Evolutionary conservation across 2,113 vertebrate species (phyloP), one percentile per base, ranked within the genome.

Genomic region (Tiliqua scincoides): DNA sequence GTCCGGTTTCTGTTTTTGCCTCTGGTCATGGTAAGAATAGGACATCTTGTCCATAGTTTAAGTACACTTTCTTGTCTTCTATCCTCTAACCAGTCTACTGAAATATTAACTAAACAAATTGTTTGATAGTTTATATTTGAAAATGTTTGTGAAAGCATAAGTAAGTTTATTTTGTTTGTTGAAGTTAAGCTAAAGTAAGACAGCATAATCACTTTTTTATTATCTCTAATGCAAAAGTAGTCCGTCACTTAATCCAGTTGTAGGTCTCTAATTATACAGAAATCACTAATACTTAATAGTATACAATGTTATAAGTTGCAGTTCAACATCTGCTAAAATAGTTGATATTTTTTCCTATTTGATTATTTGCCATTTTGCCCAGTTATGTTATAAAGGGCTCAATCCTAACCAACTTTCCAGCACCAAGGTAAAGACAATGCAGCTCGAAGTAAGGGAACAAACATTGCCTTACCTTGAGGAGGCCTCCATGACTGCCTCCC

Each of bases 11-110:
- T 91, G 90, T 89, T 85, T 95, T 94, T 94, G 89, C 88, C 90
- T 91, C 93, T 86, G 92, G 92, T 95, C 95, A 95, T 95, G 95
- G 96, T 96, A 96, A 96, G 96, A 91, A 94, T 79, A 93, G 88
- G 81, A 93, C 89, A 21, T 35, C 85, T 90, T 93, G 89, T 95
- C 92, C 90, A 1, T 85, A 83, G 93, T 94, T 95, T 91, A 78
- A 90, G 88, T 93, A 65, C 85, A 59, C 57, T 93, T 91, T 90
- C 6, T 92, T 78, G 7, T 85, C 95, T 94, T 90, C 48, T 48
- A 82, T 91, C 74, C 71, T 89, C 10, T 73, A 59, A 89, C 62
- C 62, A 91, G 75, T 85, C 57, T 85, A 57, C 74, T 67, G 81
- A 86, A 79, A 84, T 86, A 12, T 68, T 59, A 48, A 79, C 65